phyloP scores from a whole-genome alignment of 2,113 vertebrate species.

The Herpailurus yagouaroundi region DNA sequence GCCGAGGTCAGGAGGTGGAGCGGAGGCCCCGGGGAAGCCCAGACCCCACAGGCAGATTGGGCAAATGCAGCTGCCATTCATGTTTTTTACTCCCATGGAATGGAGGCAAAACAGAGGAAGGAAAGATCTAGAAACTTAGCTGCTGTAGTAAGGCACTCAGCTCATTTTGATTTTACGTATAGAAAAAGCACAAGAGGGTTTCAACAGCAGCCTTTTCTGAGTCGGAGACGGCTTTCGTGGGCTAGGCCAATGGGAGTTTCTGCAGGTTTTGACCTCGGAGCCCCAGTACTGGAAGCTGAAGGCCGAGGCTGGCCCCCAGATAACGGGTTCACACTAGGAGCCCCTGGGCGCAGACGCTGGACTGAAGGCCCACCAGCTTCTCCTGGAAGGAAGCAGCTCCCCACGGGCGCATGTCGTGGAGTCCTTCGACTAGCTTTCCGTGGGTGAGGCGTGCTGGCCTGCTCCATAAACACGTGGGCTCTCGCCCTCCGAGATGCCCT shows the following conservation, averaged over 20 bases:
- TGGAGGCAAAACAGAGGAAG: not conserved
- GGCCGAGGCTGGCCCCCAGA: not conserved
- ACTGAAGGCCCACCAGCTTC: not conserved
- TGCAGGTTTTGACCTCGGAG: not conserved
- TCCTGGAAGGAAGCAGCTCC: not conserved
- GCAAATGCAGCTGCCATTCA: fast-evolving
- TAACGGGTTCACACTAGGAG: fast-evolving
- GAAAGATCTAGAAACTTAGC: not conserved
- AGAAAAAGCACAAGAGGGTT: fast-evolving
- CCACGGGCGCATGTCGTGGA: fast-evolving
- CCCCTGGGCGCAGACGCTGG: not conserved
- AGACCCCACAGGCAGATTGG: not conserved
- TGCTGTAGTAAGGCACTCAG: fast-evolving
- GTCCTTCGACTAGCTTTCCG: not conserved
- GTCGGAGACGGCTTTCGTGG: not conserved
- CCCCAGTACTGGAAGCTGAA: not conserved
- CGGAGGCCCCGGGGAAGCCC: not conserved
- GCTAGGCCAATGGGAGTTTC: not conserved
- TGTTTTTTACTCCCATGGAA: fast-evolving
- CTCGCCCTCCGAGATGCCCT: not conserved
- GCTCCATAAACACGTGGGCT: not conserved
- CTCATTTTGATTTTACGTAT: fast-evolving
- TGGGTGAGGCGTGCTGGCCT: not conserved
- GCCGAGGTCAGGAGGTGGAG: not conserved
- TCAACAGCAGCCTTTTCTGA: not conserved